phyloP scores from a whole-genome alignment of 64 coral and sea anemone species.

The Stichodactyla mertensii region DNA sequence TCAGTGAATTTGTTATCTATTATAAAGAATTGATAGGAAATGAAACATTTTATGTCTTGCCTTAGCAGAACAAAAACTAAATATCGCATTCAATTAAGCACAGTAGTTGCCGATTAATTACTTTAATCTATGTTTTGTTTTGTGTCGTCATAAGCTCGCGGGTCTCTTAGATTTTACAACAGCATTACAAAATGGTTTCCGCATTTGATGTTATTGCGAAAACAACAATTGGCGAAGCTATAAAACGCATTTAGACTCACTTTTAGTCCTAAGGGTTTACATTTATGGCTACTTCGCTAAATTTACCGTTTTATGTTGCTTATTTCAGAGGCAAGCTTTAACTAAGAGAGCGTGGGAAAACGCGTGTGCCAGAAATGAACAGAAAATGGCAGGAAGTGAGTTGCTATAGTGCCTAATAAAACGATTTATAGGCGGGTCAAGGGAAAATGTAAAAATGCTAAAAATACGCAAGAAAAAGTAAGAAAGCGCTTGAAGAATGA shows the following conservation, averaged over 20 bases:
- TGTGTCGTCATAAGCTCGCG: neutral
- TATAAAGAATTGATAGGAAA: no score
- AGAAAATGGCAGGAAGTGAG: neutral
- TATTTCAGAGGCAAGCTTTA: no score
- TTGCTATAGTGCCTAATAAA: neutral
- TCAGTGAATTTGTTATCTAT: no score
- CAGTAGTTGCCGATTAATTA: neutral
- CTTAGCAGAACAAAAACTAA: neutral
- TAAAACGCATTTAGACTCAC: neutral
- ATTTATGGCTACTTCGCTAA: no score
- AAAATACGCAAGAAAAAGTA: neutral
- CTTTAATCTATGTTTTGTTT: neutral
- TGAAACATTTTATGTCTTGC: no score
- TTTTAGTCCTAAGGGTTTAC: no score
- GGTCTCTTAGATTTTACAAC: neutral
- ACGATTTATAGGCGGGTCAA: neutral
- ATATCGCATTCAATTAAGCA: neutral
- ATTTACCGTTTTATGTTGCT: no score
- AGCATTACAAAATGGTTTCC: neutral
- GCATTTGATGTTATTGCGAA: neutral
- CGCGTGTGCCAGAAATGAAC: neutral
- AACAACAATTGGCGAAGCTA: neutral
- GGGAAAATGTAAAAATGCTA: neutral
- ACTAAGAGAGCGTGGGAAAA: neutral
- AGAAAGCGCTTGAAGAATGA: neutral